A percentile compares a stretch with the other conserved stretches of the same genome.
These are phyloP conservation scores for Callinectes sapidus DNA, from an alignment of 2,888 invertebrate genomes.

Conservation along the genomic window DNA sequence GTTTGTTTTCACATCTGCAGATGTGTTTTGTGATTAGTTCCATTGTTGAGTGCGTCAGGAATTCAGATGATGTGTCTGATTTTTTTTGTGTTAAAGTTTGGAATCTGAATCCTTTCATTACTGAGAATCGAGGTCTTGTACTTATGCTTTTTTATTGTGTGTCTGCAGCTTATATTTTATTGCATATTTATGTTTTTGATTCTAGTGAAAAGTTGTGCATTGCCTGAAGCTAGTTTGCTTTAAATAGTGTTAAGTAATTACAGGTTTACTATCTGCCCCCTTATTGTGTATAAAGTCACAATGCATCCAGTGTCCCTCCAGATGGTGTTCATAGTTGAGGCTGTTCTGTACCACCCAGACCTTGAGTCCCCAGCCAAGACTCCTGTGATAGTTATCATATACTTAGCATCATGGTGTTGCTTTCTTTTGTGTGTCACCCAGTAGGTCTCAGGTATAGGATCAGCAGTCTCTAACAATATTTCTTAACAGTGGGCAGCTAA, in stretches of 20 bases:
- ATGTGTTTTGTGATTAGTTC: background rate
- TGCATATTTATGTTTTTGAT: background rate
- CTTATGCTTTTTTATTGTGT: background rate
- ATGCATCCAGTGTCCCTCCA: conserved; percentile 34
- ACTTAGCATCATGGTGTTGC: conserved; percentile 26
- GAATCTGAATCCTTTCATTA: background rate
- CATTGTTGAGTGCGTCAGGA: background rate
- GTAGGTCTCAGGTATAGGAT: conserved; percentile 34
- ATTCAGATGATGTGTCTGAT: background rate
- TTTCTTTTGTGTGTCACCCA: conserved; percentile 34
- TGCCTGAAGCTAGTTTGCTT: conserved; percentile 2
- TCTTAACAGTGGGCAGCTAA: conserved; percentile 26
- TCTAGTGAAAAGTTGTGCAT: background rate
- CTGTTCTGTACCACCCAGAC: conserved; percentile 34
- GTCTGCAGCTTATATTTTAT: conserved; percentile 6
- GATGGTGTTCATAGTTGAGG: conserved; percentile 29
- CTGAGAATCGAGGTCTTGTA: background rate
- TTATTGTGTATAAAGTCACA: conserved; percentile 34
- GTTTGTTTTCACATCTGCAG: background rate
- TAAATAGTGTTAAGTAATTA: conserved; percentile 11
- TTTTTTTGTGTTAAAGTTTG: background rate
- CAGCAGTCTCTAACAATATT: conserved; percentile 20
- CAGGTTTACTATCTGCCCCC: conserved; percentile 23
- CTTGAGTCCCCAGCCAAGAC: conserved; percentile 37
- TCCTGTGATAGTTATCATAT: conserved; percentile 33